These are phyloP conservation scores for Aphidius gifuensis DNA, from an alignment of 1,140 invertebrate genomes.

Conservation along the genomic window DNA sequence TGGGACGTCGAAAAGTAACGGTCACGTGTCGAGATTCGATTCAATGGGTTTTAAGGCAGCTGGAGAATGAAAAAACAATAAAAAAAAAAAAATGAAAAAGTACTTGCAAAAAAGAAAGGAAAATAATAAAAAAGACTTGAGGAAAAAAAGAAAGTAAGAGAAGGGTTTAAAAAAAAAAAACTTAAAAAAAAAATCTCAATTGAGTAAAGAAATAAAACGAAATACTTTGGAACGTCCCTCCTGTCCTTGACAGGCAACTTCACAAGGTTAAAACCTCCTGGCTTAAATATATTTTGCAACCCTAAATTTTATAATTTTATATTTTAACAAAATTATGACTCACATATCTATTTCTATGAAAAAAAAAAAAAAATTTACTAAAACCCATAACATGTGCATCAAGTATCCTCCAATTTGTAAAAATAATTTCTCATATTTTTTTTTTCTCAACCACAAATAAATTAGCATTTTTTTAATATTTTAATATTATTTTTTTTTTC, in stretches of 20 bases:
- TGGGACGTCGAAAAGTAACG: slow-evolving; percentile 27
- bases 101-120: slow-evolving; percentile 3
- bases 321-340: too few relatives aligned
- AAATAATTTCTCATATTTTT: too few relatives aligned
- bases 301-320: too few relatives aligned
- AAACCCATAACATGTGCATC: too few relatives aligned
- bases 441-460: too few relatives aligned
- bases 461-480: too few relatives aligned
- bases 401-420: too few relatives aligned
- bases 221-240: slow-evolving; percentile 2
- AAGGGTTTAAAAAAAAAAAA: slow-evolving; percentile 11
- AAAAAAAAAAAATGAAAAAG: background rate
- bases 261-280: too few relatives aligned
- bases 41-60: slow-evolving; percentile 9
- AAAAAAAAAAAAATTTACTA: too few relatives aligned
- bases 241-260: slow-evolving; percentile 2
- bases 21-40: slow-evolving; percentile 26
- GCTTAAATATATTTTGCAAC: too few relatives aligned
- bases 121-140: slow-evolving; percentile 1
- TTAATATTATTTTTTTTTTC: too few relatives aligned
- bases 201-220: slow-evolving; percentile 1
- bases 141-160: background rate
- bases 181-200: slow-evolving; percentile 4
- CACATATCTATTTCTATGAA: too few relatives aligned
- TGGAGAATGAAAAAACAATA: slow-evolving; percentile 3